phyloP scores from a whole-genome alignment of 2,797 vertebrate genomes.

The Gobio occitaniae region DNA sequence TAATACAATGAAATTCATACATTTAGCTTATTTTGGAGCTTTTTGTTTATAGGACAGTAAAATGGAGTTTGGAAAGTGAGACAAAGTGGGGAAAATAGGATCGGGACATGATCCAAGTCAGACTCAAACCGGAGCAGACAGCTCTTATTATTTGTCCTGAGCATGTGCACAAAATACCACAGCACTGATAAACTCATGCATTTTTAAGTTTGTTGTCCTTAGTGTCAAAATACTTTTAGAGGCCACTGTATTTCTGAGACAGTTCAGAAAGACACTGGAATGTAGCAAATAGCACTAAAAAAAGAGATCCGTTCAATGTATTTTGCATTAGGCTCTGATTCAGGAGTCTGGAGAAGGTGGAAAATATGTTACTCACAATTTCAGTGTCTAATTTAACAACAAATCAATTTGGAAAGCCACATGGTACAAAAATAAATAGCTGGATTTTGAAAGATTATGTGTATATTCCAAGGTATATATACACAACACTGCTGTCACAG shows the following conservation, averaged over 20 bases:
- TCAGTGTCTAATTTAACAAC: background rate
- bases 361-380: too few species aligned
- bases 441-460: background rate
- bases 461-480: background rate
- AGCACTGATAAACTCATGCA: background rate
- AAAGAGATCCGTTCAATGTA: background rate
- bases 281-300: background rate
- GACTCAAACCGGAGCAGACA: constrained; percentile 3
- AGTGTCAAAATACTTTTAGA: background rate
- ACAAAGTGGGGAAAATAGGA: background rate
- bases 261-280: background rate
- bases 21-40: background rate
- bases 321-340: constrained; percentile 9
- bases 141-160: background rate
- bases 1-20: background rate
- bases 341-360: too few species aligned
- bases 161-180: constrained; percentile 16
- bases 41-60: background rate
- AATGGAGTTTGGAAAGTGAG: background rate
- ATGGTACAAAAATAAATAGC: background rate
- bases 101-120: background rate
- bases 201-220: background rate
- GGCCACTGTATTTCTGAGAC: background rate
- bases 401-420: constrained; percentile 2
- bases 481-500: background rate